These are phyloP conservation scores for Crotophaga sulcirostris DNA, from an alignment of 2,113 vertebrate species.

Conservation along the genomic window DNA sequence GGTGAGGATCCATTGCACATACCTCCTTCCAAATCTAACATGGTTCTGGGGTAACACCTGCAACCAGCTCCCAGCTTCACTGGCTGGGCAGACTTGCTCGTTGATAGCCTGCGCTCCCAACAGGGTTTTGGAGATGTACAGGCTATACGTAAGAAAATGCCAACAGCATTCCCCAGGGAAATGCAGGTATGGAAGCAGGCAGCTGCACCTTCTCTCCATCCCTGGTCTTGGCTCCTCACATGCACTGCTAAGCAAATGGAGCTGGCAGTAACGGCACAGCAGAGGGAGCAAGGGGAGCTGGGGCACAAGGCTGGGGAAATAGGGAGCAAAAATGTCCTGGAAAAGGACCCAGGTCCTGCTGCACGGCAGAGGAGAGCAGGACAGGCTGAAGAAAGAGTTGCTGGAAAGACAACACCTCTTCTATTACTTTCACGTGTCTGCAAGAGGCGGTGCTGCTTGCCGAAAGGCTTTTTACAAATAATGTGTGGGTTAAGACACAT, in stretches of 20 bases:
- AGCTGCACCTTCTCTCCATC: neutral
- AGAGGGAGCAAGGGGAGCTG: neutral
- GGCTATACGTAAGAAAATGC: neutral
- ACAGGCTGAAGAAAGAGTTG: neutral
- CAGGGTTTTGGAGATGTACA: neutral
- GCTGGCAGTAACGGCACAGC: neutral
- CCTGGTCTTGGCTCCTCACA: neutral
- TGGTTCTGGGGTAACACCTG: neutral
- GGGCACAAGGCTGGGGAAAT: neutral
- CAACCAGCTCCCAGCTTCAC: neutral
- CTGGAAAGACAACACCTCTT: rapidly evolving
- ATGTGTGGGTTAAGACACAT: neutral
- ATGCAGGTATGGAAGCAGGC: neutral
- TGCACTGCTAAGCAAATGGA: neutral
- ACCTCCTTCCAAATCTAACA: neutral
- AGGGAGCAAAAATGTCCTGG: neutral
- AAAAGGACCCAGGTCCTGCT: neutral
- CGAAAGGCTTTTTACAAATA: neutral
- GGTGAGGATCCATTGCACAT: rapidly evolving
- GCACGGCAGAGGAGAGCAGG: neutral
- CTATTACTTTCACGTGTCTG: rapidly evolving
- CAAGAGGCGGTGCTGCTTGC: rapidly evolving
- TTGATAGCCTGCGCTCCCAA: rapidly evolving
- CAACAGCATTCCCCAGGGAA: neutral
- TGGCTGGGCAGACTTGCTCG: neutral